phyloP scores from a whole-genome alignment of 2,113 vertebrate species.

The Petromus typicus region DNA sequence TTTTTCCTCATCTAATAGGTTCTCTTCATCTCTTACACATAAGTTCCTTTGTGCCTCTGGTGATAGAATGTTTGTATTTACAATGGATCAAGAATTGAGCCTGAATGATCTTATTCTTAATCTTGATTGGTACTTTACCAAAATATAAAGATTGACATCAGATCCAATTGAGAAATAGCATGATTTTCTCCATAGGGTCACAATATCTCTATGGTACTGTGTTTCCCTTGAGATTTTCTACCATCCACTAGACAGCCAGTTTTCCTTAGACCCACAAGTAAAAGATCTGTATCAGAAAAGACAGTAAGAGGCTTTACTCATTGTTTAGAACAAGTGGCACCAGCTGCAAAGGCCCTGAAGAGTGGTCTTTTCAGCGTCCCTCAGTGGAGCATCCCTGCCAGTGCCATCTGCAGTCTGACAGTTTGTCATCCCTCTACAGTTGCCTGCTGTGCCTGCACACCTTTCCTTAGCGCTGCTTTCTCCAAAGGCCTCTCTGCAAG shows the following conservation, averaged over 20 bases:
- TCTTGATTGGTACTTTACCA: conserved; percentile 23
- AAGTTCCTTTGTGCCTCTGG: neutral
- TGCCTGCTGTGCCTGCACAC: neutral
- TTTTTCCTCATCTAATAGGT: neutral
- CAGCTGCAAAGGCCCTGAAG: neutral
- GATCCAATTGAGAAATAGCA: neutral
- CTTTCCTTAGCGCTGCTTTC: neutral
- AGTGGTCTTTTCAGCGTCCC: neutral
- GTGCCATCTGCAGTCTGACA: neutral
- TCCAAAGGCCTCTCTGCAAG: neutral
- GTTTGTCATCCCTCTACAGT: neutral
- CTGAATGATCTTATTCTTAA: neutral
- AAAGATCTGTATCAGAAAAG: conserved; percentile 29
- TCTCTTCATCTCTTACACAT: neutral
- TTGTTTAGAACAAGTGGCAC: neutral
- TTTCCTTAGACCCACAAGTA: neutral
- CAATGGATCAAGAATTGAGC: conserved; percentile 13
- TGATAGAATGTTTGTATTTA: neutral
- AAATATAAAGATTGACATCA: conserved; percentile 14
- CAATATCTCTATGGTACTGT: neutral
- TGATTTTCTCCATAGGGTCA: conserved; percentile 18
- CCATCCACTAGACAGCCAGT: neutral
- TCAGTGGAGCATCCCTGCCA: neutral
- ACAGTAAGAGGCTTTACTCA: neutral
- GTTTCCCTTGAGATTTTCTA: neutral